A percentile compares a stretch with the other conserved stretches of the same genome.
Evolutionary conservation across 37 sponge, comb jelly and placozoan genomes (phyloP).

Genomic region (Oscarella lobularis): DNA sequence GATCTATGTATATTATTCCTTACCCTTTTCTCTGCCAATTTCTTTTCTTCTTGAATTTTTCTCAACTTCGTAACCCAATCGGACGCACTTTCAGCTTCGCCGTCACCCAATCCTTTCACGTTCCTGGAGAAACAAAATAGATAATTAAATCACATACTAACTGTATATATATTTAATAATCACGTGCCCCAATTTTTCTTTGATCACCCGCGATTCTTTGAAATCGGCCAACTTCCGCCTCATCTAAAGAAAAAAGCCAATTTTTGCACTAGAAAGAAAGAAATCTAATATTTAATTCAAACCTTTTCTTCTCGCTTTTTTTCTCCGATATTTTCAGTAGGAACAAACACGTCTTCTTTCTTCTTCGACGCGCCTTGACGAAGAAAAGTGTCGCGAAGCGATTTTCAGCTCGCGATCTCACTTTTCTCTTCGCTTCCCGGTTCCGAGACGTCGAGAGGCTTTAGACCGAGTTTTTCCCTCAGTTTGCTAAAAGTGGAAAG

Average conservation of each 20-base stretch:
- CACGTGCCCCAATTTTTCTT: background rate
- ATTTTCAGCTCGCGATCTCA: too few species aligned
- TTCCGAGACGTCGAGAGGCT: background rate
- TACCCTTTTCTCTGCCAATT: background rate
- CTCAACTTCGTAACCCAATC: background rate
- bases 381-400: too few species aligned
- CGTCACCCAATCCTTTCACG: background rate
- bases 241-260: background rate
- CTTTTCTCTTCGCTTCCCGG: too few species aligned
- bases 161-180: background rate
- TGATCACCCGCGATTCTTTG: background rate
- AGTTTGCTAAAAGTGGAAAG: background rate
- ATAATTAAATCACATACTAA: background rate
- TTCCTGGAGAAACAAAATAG: background rate
- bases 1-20: background rate
- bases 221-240: background rate
- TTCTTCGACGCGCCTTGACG: too few species aligned
- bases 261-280: background rate
- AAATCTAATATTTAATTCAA: background rate
- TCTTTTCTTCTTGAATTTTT: background rate
- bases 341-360: conserved; percentile 64
- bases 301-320: conserved; percentile 53
- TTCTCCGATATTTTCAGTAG: conserved; percentile 71
- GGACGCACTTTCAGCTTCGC: background rate
- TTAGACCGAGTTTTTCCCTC: background rate